Evolutionary conservation across 1,140 invertebrate genomes (phyloP), one percentile per base, ranked within the genome.

Genomic region (Drosophila orosa): DNA sequence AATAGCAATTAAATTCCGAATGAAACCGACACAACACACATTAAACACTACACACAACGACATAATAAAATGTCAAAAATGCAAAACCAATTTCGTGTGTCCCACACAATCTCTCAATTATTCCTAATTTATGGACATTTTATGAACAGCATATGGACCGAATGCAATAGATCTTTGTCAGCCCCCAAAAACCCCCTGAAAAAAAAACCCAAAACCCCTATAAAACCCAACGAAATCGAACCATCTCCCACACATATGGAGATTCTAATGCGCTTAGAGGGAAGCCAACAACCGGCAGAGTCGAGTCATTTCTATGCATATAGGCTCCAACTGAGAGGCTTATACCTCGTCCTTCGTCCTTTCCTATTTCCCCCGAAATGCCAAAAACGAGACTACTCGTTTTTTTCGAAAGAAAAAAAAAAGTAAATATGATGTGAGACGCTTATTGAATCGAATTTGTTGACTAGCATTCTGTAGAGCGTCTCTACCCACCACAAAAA

Each of bases 391-490:
- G 25, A 22, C 10, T 31, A 27, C 27, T 47, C 15, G 52, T 33
- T 45, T 50, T 59, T 71, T 19, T 22, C 2, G 19, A 54, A 55
- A 4, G 3, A 10, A 27, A 47, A 54, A 66, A 68, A 58, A 61
- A 61, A 31, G 27, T 31, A 77, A 78, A 78, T 67, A 67, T 69
- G 68, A 81, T 87, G 63, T 74, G 77, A 75, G 66, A 58, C 71
- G 83, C 78, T 76, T 86, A 86, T 86, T 82, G 83, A 87, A 89
- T 77, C 58, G 65, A 80, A 83, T 87, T 87, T 83, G 84, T 89
- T 86, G 84, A 83, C 83, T 83, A 69, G 83, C 50, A 71, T 78
- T 78, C 68, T 62, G 66, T 75, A 29, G 33, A 44, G 22, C 27
- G 2, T 10, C 29, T 17, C 17, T 17, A n/a, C 22, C 47, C 73